Base-by-base conservation (phyloP, 2,797 vertebrate genomes). In the Chelidonichthys spinosus region DNA sequence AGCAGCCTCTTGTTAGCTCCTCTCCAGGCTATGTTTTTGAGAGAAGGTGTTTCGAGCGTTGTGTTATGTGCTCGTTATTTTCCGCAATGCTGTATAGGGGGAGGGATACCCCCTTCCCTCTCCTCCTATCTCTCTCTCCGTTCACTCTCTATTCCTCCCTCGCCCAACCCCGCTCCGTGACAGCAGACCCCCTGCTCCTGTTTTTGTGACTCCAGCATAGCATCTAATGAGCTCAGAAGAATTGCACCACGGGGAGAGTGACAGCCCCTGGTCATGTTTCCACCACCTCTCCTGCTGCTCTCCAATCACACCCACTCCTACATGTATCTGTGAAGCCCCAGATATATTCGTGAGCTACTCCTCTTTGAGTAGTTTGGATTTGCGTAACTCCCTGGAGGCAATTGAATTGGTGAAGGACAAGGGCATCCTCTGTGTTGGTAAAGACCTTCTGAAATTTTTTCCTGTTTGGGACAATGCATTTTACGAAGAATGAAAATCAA, bases 211-310 rank as follows among this genome's bases (percentile, higher is more conserved):
- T 85, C 82, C 71, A 73, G 78, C 69, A 39, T 83, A 69, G 86
- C 61, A 40, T 86, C 87, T 92, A 92, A 93, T 93, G 90, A 93
- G 91, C 91, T 89, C 83, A 87, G 86, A 84, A 84, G 87, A 85
- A 88, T 81, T 81, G 78, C 90, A 85, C 87, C 74, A 69, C 54
- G 9, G 80, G 83, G 86, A 84, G 84, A 91, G 63, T 88, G 92
- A 88, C 91, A 91, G 87, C 83, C 83, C 82, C 66, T 79, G 79
- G 89, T 85, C 84, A 83, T 87, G 84, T 85, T 84, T 80, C 79
- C 82, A 70, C 53, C 82, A 67, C 61, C 73, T 85, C 64, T 82
- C 81, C 83, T 66, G 63, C 88, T 76, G 76, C 15, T 61, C 69
- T 80, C 69, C 47, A 81, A 90, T 86, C 86, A 82, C 83, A 84